Evolutionary conservation across 2,113 vertebrate species (phyloP).

Genomic region (Ciconia boyciana): DNA sequence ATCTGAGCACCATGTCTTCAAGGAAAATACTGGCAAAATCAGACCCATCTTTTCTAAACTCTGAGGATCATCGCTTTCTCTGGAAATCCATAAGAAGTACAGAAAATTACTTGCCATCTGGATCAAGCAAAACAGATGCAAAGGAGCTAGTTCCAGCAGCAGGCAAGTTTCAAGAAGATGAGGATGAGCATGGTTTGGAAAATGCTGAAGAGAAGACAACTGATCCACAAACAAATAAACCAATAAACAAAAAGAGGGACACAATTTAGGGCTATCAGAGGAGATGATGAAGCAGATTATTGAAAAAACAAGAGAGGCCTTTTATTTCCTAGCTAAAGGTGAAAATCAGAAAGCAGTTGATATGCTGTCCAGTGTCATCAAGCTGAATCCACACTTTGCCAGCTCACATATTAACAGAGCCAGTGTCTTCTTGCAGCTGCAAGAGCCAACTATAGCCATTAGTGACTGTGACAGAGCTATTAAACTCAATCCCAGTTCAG

Average conservation of each 20-base stretch:
- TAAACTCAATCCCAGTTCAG: slow-evolving; percentile 78
- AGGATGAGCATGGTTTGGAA: background rate
- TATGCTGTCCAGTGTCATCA: slow-evolving; percentile 83
- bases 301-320: background rate
- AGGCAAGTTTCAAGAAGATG: background rate
- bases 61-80: background rate
- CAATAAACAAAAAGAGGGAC: background rate
- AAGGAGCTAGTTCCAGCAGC: background rate
- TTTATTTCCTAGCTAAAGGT: background rate
- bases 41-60: background rate
- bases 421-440: slow-evolving; percentile 84
- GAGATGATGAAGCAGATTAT: background rate
- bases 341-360: slow-evolving; percentile 84
- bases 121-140: background rate
- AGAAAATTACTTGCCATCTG: background rate
- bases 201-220: background rate
- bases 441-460: slow-evolving; percentile 77
- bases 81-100: background rate
- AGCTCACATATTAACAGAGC: slow-evolving; percentile 85
- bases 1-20: background rate
- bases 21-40: background rate
- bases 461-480: slow-evolving; percentile 79
- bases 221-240: background rate
- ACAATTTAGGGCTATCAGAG: background rate
- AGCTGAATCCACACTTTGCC: slow-evolving; percentile 80